Conservation (phyloP, 2,113 vertebrate genomes). For the Seriola dumerili region DNA sequence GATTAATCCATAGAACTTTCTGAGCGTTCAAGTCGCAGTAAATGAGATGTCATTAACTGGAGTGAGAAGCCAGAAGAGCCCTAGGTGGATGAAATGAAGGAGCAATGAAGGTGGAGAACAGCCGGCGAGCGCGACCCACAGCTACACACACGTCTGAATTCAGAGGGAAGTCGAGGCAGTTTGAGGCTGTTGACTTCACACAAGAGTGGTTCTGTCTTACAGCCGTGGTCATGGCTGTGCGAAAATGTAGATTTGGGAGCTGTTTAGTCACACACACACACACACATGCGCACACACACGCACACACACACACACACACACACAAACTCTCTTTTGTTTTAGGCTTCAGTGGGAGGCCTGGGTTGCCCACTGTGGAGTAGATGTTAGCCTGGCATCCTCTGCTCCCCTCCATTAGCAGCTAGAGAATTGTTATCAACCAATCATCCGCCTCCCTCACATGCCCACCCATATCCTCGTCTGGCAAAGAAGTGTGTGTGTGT, state of each 20-base stretch:
- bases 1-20: neutral
- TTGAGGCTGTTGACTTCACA: neutral
- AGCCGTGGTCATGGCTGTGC: neutral
- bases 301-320: neutral
- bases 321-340: constrained; percentile 1
- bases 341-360: constrained; percentile 12
- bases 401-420: constrained; percentile 22
- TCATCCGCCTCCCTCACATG: constrained; percentile 33
- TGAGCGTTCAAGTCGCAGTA: neutral
- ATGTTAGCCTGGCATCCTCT: constrained; percentile 41
- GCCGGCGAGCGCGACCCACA: neutral
- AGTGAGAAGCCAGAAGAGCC: neutral
- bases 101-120: neutral
- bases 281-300: neutral
- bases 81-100: neutral
- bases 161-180: neutral
- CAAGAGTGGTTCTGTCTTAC: neutral
- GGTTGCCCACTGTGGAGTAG: constrained; percentile 12
- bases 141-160: neutral
- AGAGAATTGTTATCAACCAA: constrained; percentile 33
- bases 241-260: constrained; percentile 5
- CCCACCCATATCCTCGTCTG: constrained; percentile 39
- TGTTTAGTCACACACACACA: constrained; percentile 4
- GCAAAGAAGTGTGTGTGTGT: constrained; percentile 11
- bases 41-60: neutral